These are phyloP conservation scores for Strigops habroptila DNA, from an alignment of 2,113 vertebrate genomes.

Conservation along the genomic window DNA sequence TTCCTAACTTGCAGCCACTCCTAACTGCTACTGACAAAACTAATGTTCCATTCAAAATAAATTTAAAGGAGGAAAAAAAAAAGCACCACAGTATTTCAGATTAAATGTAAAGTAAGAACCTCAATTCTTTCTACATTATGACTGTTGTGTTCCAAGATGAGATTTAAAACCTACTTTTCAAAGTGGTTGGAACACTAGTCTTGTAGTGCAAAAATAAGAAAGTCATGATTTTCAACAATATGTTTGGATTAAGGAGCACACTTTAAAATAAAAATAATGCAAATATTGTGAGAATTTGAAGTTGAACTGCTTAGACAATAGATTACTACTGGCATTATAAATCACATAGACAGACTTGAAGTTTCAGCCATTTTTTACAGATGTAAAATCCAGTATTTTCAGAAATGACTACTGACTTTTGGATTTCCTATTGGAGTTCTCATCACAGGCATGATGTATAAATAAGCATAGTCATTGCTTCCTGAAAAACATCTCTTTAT, in stretches of 20 bases:
- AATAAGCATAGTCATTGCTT: accelerated
- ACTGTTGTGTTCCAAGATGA: background rate
- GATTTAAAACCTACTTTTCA: background rate
- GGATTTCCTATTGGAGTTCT: background rate
- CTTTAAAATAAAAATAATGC: background rate
- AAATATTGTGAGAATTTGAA: background rate
- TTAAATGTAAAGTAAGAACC: background rate
- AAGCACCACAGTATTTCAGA: background rate
- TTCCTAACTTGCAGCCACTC: background rate
- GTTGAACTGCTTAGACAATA: background rate
- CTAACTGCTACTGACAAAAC: background rate
- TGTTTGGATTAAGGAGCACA: background rate
- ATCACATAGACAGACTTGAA: background rate
- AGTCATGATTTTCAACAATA: background rate
- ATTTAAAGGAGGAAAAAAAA: background rate
- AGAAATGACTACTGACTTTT: background rate
- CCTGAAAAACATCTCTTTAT: background rate
- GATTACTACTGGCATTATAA: background rate
- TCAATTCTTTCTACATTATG: background rate
- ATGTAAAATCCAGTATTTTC: background rate
- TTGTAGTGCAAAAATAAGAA: background rate
- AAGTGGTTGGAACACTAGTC: background rate
- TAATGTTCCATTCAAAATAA: background rate
- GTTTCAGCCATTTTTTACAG: background rate
- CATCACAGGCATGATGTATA: accelerated